Evolutionary conservation across 1,140 invertebrate species (phyloP), one percentile per base, ranked within the genome.

Genomic region (Aleiodes sp.): DNA sequence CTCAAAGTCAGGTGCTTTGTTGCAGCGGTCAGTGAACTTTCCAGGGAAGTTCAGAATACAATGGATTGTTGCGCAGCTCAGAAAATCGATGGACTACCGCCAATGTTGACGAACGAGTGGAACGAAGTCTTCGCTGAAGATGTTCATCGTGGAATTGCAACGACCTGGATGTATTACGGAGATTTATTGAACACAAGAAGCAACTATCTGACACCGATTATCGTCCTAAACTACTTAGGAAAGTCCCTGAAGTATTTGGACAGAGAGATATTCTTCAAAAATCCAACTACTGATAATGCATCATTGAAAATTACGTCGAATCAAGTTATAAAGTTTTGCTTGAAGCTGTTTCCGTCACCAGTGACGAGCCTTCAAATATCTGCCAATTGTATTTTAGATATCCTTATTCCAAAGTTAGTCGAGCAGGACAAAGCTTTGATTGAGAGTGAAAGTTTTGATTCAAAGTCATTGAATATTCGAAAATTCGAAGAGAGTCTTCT

Each of bases 21-120:
- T 2, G 76, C 84, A 35, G 80, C 87, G 19, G 80, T 90, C 31
- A 86, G 81, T 66, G 76, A 89, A 70, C 74, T 91, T 26, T 90
- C 87, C 73, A 77, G 76, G 16, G 78, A 81, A 10, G 62, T 90
- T 12, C 82, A 87, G 37, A 74, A 68, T 63, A 80, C 89, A 59
- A 82, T 90, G 64, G 77, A 77, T 35, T 76, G 83, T 6, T 82
- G 88, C 46, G 85, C 87, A 56, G 76, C 79, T 33, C 77, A 87
- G 63, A 80, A 84, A 8, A 81, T 84, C 2, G 82, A 87, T 43
- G 80, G 84, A 63, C 74, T 88, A 28, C 76, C 87, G 0, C 76
- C 81, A 35, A 80, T 78, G 68, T 76, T 88, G n/a, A 75, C 88
- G 12, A 86, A 89, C 37, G 90, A 91, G 76, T 91, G 89, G 89